Conservation (phyloP, 2,113 vertebrate species). For the Tachuris rubrigastra region DNA sequence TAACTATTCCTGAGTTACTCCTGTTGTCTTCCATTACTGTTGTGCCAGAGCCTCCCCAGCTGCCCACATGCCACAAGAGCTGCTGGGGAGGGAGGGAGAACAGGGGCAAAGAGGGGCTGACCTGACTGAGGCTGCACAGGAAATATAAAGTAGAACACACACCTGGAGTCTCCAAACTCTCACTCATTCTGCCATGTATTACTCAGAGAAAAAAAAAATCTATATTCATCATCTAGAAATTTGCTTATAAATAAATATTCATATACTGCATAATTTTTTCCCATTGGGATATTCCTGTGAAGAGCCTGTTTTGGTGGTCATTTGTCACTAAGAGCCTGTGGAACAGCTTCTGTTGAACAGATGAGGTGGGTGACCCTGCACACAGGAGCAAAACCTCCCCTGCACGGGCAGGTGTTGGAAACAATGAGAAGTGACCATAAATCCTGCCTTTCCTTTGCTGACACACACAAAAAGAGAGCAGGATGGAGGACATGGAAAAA, state of each 20-base stretch:
- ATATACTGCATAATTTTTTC: not conserved
- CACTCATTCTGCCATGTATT: rapidly evolving
- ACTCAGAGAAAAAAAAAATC: not conserved
- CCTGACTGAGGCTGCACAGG: not conserved
- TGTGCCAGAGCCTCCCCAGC: not conserved
- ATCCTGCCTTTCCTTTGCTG: not conserved
- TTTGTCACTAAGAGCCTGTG: not conserved
- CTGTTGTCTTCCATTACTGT: not conserved
- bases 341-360: not conserved
- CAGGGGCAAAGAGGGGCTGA: not conserved
- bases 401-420: rapidly evolving
- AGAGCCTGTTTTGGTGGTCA: not conserved
- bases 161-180: not conserved
- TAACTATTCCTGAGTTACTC: not conserved
- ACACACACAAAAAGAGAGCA: not conserved
- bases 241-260: not conserved
- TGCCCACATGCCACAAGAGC: rapidly evolving
- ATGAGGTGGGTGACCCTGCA: not conserved
- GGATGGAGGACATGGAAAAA: not conserved
- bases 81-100: not conserved
- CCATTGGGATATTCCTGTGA: not conserved
- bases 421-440: not conserved
- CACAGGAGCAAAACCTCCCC: not conserved
- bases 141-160: not conserved
- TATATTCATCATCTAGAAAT: not conserved